Evolutionary conservation across 2,888 invertebrate genomes (phyloP).

Genomic region (Drosophila tanythrix): DNA sequence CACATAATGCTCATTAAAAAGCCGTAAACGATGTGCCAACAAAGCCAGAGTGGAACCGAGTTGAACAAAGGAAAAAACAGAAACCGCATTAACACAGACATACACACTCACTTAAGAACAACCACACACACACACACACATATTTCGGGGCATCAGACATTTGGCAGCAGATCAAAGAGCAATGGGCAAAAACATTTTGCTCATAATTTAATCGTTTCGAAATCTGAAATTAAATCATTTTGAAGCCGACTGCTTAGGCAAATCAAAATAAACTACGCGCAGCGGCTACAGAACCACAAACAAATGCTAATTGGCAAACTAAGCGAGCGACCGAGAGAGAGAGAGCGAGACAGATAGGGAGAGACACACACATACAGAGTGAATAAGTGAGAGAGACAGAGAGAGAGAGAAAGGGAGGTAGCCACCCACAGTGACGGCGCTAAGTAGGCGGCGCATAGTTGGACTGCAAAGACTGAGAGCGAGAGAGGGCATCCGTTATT

Average conservation of each 20-base stretch:
- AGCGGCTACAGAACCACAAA: slow-evolving; percentile 13
- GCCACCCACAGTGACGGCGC: slow-evolving; percentile 73
- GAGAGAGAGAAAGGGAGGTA: slow-evolving; percentile 1
- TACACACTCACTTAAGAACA: neutral
- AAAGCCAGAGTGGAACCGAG: slow-evolving; percentile 22
- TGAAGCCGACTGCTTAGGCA: slow-evolving; percentile 70
- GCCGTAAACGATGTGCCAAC: slow-evolving; percentile 66
- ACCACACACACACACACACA: neutral
- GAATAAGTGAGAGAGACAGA: slow-evolving; percentile 1
- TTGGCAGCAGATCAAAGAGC: slow-evolving; percentile 79
- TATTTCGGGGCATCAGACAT: slow-evolving; percentile 16
- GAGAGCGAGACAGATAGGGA: slow-evolving; percentile 7
- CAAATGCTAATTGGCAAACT: slow-evolving; percentile 70
- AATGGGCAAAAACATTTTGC: slow-evolving; percentile 54
- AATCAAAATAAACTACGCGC: slow-evolving; percentile 72
- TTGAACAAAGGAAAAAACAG: slow-evolving; percentile 26
- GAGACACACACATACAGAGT: neutral
- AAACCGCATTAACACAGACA: neutral
- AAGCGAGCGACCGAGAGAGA: slow-evolving; percentile 8
- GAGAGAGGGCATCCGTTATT: slow-evolving; percentile 16
- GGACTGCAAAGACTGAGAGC: neutral
- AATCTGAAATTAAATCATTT: slow-evolving; percentile 77
- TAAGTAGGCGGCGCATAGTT: slow-evolving; percentile 71
- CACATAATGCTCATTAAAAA: slow-evolving; percentile 78
- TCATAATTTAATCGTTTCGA: slow-evolving; percentile 81